A percentile compares a stretch with the other conserved stretches of the same genome.
Conservation (phyloP, 92 coral and sea anemone genomes). For the Epizoanthus ramosus region DNA sequence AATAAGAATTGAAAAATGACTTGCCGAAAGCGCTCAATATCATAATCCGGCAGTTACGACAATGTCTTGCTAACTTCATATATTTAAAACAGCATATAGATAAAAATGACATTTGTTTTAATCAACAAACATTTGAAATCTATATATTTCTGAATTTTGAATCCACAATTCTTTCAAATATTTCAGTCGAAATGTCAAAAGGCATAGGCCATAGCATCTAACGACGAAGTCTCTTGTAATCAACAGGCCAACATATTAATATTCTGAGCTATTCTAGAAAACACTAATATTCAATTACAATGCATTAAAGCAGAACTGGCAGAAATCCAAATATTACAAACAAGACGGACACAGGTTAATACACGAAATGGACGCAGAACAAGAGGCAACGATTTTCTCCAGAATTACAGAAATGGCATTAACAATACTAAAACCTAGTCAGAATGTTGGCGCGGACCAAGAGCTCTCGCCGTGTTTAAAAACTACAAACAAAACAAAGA, state of each 20-base stretch:
- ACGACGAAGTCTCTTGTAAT: too few species aligned
- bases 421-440: not conserved
- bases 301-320: not conserved
- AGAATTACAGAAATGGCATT: constrained; percentile 22
- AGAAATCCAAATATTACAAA: not conserved
- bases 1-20: not conserved
- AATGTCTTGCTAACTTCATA: not conserved
- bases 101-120: not conserved
- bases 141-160: not conserved
- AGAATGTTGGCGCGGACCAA: not conserved
- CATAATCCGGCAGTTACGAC: not conserved
- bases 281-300: not conserved
- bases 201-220: not conserved
- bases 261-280: constrained; percentile 5
- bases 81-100: not conserved
- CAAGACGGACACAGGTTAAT: not conserved
- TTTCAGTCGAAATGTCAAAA: not conserved
- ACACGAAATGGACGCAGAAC: constrained; percentile 10
- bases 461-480: constrained; percentile 23
- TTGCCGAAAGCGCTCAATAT: not conserved
- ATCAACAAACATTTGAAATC: not conserved
- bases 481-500: constrained; percentile 22
- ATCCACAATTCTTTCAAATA: not conserved
- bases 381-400: constrained; percentile 17
- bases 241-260: too few species aligned